These are phyloP conservation scores for Minunthozetes semirufus DNA, from an alignment of 2,888 invertebrate genomes.

Conservation along the genomic window DNA sequence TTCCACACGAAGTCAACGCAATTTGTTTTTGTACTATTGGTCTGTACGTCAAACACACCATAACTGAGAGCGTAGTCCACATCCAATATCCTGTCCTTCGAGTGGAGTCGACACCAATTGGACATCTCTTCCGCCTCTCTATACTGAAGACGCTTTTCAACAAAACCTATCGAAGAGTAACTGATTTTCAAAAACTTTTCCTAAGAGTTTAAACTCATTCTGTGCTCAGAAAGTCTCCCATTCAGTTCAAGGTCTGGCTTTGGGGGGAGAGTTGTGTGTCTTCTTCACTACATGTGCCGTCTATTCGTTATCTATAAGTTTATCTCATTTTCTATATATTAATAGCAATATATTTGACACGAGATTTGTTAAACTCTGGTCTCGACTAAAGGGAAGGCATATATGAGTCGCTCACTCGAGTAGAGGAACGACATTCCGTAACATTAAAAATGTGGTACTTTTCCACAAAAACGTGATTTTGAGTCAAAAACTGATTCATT, in stretches of 20 bases:
- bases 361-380: too few relatives aligned
- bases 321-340: too few relatives aligned
- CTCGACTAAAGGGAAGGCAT: neutral
- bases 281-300: too few relatives aligned
- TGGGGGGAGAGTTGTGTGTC: too few relatives aligned
- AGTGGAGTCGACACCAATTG: constrained; percentile 78
- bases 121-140: constrained; percentile 88
- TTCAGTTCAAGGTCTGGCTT: neutral
- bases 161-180: constrained; percentile 60
- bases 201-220: neutral
- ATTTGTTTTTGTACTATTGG: constrained; percentile 63
- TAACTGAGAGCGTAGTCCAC: constrained; percentile 87
- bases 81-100: constrained; percentile 84
- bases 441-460: too few relatives aligned
- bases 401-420: neutral
- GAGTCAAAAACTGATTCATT: too few relatives aligned
- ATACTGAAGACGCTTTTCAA: constrained; percentile 86
- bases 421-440: too few relatives aligned
- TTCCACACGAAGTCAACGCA: constrained; percentile 85
- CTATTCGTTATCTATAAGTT: too few relatives aligned
- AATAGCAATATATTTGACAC: too few relatives aligned
- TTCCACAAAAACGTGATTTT: too few relatives aligned
- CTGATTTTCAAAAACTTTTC: neutral
- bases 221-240: neutral
- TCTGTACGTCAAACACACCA: constrained; percentile 73